Conservation (phyloP, 2,797 vertebrate genomes). For the Onychomys torridus region DNA sequence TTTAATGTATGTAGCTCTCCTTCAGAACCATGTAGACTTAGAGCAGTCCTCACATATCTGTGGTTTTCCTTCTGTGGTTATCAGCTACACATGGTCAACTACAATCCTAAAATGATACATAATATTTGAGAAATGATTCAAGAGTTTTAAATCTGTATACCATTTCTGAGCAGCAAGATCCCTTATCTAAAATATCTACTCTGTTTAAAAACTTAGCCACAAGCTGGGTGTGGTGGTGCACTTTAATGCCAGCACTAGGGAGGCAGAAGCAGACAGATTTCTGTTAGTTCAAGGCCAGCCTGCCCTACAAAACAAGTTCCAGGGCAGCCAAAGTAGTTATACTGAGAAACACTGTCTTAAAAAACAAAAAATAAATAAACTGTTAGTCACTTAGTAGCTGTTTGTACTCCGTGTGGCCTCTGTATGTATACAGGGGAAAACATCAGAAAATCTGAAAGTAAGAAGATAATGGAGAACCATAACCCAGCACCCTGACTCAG, state of each 20-base stretch:
- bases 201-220: neutral
- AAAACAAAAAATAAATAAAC: neutral
- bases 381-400: neutral
- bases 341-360: neutral
- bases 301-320: neutral
- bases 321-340: neutral
- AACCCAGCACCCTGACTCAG: neutral
- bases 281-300: neutral
- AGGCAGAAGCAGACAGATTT: neutral
- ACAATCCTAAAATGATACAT: neutral
- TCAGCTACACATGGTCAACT: neutral
- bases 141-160: neutral
- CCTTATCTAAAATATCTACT: neutral
- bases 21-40: constrained; percentile 8
- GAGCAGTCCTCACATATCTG: neutral
- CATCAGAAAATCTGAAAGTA: neutral
- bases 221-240: neutral
- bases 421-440: neutral
- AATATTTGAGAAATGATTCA: neutral
- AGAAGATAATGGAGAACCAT: neutral
- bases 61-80: neutral
- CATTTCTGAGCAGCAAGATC: neutral
- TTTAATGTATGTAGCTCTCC: neutral
- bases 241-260: too few species aligned
- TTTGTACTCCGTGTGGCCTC: neutral